Conservation (phyloP, 1,140 invertebrate species). For the Phenacoccus solenopsis region DNA sequence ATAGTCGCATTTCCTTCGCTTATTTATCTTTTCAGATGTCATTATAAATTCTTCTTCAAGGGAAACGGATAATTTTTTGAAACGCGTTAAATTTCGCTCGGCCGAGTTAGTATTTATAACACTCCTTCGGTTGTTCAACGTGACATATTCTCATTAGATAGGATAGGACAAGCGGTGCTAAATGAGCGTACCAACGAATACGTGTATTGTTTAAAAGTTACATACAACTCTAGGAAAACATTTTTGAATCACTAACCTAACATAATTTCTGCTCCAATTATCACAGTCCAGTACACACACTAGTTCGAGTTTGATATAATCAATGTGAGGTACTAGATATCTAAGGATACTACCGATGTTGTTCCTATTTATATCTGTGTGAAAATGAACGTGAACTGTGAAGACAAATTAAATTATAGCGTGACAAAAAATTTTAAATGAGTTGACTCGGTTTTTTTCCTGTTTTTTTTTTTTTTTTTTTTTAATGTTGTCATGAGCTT, state of each 20-base stretch:
- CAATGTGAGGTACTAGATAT: not conserved
- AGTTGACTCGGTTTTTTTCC: too few species aligned
- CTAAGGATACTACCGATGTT: not conserved
- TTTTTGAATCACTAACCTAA: not conserved
- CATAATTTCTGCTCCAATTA: not conserved
- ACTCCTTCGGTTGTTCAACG: too few species aligned
- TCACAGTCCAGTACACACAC: not conserved
- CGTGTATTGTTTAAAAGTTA: too few species aligned
- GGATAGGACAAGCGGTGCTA: not conserved
- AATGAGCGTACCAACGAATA: too few species aligned
- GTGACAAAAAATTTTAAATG: not conserved
- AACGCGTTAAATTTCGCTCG: too few species aligned
- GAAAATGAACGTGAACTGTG: not conserved
- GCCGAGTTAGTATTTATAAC: not conserved
- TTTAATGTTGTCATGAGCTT: too few species aligned
- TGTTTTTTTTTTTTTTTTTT: too few species aligned
- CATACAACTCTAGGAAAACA: not conserved
- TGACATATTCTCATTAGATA: not conserved
- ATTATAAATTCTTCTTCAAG: not conserved
- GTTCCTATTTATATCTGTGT: not conserved
- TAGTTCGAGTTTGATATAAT: not conserved
- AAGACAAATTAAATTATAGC: not conserved
- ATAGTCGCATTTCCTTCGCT: not conserved
- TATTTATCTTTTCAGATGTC: not conserved
- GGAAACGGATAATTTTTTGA: not conserved